A percentile compares a stretch with the other conserved stretches of the same genome.
These are phyloP conservation scores for Polyergus mexicanus DNA, from an alignment of 1,140 invertebrate species.

Conservation along the genomic window DNA sequence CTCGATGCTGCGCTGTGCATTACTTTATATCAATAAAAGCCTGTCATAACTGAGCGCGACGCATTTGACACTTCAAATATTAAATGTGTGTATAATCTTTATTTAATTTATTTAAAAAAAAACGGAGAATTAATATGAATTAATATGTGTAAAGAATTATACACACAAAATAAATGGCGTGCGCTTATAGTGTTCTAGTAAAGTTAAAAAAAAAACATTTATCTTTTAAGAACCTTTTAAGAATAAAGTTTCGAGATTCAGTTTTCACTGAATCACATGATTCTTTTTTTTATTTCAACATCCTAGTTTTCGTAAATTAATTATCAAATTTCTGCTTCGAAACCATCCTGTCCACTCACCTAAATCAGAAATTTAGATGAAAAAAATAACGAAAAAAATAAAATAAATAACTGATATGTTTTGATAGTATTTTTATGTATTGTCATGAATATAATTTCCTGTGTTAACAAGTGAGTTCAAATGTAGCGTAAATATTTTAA, in stretches of 20 bases:
- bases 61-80: too few species aligned
- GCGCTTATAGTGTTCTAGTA: background rate
- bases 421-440: too few species aligned
- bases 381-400: background rate
- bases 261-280: background rate
- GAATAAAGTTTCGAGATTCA: slow-evolving; percentile 40
- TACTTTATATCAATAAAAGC: too few species aligned
- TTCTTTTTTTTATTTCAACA: background rate
- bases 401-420: background rate
- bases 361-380: too few species aligned
- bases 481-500: background rate
- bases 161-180: too few species aligned
- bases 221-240: slow-evolving; percentile 3
- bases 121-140: too few species aligned
- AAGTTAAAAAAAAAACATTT: background rate
- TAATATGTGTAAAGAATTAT: too few species aligned
- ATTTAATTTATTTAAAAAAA: too few species aligned
- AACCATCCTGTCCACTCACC: background rate
- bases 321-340: background rate
- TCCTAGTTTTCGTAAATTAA: background rate
- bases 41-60: too few species aligned
- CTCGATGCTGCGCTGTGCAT: too few species aligned
- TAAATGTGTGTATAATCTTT: too few species aligned
- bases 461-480: background rate
- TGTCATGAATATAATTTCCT: background rate